These are phyloP conservation scores for Abrostola triplasia DNA, from an alignment of 2,888 invertebrate genomes.

Conservation along the genomic window DNA sequence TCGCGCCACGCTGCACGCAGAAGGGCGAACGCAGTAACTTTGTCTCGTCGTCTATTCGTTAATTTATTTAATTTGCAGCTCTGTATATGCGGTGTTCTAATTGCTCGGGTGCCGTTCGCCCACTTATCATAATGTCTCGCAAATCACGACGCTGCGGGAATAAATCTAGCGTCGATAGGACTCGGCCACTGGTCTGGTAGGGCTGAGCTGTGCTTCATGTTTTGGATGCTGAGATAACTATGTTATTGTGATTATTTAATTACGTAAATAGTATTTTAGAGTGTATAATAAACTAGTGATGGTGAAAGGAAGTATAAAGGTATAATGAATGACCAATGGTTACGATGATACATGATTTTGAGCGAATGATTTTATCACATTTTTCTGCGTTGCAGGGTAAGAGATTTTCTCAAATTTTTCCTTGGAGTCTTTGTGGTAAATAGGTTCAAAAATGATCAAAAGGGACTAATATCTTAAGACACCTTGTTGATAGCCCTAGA, in stretches of 20 bases:
- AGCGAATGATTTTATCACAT: no score
- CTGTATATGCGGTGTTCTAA: slow-evolving; percentile 79
- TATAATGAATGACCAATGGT: no score
- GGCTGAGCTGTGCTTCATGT: slow-evolving; percentile 29
- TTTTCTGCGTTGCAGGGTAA: no score
- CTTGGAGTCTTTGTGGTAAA: no score
- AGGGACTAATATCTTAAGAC: neutral
- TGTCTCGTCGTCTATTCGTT: slow-evolving; percentile 67
- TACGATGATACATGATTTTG: no score
- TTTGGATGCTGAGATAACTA: slow-evolving; percentile 3
- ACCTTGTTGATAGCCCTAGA: slow-evolving; percentile 58
- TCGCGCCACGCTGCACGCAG: slow-evolving; percentile 37
- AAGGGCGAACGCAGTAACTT: slow-evolving; percentile 59
- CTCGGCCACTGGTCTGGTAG: slow-evolving; percentile 58
- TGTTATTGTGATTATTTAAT: neutral
- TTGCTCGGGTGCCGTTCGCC: slow-evolving; percentile 79
- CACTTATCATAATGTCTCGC: slow-evolving; percentile 88
- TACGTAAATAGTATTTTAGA: neutral
- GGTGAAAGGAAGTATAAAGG: no score
- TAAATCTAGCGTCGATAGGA: slow-evolving; percentile 81
- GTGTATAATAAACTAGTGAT: no score
- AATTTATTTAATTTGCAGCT: slow-evolving; percentile 78
- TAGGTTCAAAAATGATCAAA: neutral
- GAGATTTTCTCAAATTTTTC: no score
- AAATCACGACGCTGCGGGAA: slow-evolving; percentile 80